Evolutionary conservation across 2,113 vertebrate genomes (phyloP).

Genomic region (Centropus unirufus): DNA sequence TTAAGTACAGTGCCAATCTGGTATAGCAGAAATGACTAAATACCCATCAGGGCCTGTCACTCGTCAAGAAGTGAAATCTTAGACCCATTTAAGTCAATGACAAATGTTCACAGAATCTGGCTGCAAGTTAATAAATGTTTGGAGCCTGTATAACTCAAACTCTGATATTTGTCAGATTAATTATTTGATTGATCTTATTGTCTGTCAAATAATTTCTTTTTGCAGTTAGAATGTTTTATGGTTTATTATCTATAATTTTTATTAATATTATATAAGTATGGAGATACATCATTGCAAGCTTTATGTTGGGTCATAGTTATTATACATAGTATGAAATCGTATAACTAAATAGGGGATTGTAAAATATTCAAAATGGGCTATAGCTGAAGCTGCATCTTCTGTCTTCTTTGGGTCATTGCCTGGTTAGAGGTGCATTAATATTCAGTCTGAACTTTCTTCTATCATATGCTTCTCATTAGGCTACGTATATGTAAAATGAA

Average conservation of each 20-base stretch:
- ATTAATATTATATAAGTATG: not conserved
- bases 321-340: not conserved
- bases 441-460: not conserved
- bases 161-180: constrained; percentile 67
- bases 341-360: not conserved
- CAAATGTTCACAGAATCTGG: constrained; percentile 73
- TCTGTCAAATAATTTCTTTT: constrained; percentile 56
- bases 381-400: not conserved
- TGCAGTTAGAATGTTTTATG: constrained; percentile 10
- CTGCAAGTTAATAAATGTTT: constrained; percentile 71
- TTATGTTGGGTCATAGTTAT: not conserved
- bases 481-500: constrained; percentile 7
- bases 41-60: constrained; percentile 71
- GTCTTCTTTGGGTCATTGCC: not conserved
- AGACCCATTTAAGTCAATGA: constrained; percentile 69
- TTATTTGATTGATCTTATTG: constrained; percentile 67
- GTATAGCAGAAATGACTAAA: constrained; percentile 69
- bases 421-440: not conserved
- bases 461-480: constrained; percentile 7
- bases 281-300: not conserved
- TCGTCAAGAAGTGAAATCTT: constrained; percentile 71
- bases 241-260: constrained; percentile 17
- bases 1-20: constrained; percentile 71
- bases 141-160: constrained; percentile 59
- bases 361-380: not conserved